phyloP scores from a whole-genome alignment of 2,113 vertebrate genomes.

The Pelmatolapia mariae region DNA sequence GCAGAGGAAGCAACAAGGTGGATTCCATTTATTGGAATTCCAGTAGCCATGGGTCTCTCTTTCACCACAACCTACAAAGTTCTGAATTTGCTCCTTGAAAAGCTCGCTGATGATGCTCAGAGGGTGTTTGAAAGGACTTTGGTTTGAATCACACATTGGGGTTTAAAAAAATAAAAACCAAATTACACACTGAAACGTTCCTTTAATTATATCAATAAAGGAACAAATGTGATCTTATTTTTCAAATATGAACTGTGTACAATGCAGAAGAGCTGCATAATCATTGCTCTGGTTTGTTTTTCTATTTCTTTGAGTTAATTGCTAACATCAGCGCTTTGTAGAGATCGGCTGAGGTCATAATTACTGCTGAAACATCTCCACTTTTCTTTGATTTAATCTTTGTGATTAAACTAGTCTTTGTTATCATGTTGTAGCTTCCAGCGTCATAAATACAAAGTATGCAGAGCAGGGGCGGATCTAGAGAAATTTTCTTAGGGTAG shows the following conservation, averaged over 20 bases:
- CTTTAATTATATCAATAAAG: too few relatives aligned
- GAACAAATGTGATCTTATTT: background rate
- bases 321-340: too few relatives aligned
- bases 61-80: rapidly evolving
- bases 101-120: background rate
- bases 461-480: too few relatives aligned
- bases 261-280: background rate
- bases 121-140: background rate
- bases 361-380: too few relatives aligned
- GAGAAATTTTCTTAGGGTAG: too few relatives aligned
- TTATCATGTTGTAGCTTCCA: too few relatives aligned
- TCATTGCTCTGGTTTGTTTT: background rate
- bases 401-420: rapidly evolving
- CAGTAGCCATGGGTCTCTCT: rapidly evolving
- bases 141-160: background rate
- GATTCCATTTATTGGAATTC: background rate
- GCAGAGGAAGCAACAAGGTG: background rate
- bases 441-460: too few relatives aligned
- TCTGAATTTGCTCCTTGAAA: background rate
- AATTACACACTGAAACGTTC: too few relatives aligned
- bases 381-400: too few relatives aligned
- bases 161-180: too few relatives aligned
- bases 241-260: background rate
- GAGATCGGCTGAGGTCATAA: too few relatives aligned
- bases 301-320: too few relatives aligned